Percentiles rank a stretch among this genome's conserved stretches.
phyloP scores from a whole-genome alignment of 64 coral and sea anemone genomes.

The Pocillopora damicornis region DNA sequence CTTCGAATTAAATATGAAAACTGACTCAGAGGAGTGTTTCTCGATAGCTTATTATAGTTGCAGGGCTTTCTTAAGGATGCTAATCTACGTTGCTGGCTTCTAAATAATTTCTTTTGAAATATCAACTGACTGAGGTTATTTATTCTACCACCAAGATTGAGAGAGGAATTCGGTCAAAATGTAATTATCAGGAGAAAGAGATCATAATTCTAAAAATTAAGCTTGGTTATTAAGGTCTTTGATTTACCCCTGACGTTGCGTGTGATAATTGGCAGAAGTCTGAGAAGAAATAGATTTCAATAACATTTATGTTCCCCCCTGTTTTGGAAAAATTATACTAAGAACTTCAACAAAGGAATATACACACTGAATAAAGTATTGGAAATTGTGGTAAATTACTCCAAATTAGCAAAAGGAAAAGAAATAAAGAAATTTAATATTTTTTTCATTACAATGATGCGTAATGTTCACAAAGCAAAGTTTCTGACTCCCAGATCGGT shows the following conservation, averaged over 20 bases:
- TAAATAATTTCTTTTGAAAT: neutral
- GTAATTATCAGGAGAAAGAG: neutral
- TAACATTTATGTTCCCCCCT: neutral
- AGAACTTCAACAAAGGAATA: neutral
- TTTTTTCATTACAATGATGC: neutral
- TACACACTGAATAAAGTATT: neutral
- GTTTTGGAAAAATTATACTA: neutral
- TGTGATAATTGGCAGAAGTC: slow-evolving; percentile 11
- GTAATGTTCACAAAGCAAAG: neutral
- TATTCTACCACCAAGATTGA: neutral
- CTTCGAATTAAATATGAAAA: too few relatives aligned
- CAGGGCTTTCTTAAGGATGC: neutral
- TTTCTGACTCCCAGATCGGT: neutral
- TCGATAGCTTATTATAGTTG: too few relatives aligned
- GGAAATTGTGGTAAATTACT: neutral
- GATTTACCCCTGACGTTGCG: too few relatives aligned
- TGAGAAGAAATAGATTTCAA: neutral
- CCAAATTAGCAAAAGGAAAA: neutral
- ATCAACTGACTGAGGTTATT: neutral
- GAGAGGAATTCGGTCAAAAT: neutral
- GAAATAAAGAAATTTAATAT: neutral
- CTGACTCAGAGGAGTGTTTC: too few relatives aligned
- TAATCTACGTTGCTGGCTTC: neutral
- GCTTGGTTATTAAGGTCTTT: neutral
- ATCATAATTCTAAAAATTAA: neutral